Evolutionary conservation across 2,797 vertebrate genomes (phyloP).

Genomic region (Chromobotia macracanthus): DNA sequence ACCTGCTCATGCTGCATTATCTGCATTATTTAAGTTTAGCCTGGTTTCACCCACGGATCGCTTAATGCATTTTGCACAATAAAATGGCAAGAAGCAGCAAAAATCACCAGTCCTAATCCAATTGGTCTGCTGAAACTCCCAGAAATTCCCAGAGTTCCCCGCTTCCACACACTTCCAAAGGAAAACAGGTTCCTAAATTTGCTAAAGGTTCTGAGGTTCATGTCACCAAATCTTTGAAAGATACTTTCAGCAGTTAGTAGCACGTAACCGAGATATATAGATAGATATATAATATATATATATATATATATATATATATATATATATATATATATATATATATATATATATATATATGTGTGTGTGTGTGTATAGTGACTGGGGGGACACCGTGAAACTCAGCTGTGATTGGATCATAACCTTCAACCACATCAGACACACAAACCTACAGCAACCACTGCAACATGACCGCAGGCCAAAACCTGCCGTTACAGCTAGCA

Average conservation of each 20-base stretch:
- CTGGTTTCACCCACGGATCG: neutral
- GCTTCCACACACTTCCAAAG: no score
- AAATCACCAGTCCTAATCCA: neutral
- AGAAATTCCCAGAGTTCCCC: neutral
- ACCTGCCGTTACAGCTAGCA: neutral
- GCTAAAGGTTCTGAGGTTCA: neutral
- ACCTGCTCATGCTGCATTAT: slow-evolving; percentile 2
- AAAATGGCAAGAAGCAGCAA: neutral
- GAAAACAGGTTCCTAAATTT: no score
- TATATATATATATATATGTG: no score
- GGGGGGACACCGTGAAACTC: no score
- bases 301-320: no score
- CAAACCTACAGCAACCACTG: neutral
- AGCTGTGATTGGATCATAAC: neutral
- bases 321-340: no score
- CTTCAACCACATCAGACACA: slow-evolving; percentile 10
- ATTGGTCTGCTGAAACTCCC: neutral
- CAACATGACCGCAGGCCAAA: neutral
- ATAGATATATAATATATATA: no score
- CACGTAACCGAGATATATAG: no score
- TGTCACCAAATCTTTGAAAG: no score
- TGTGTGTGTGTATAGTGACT: no score
- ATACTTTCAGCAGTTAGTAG: no score
- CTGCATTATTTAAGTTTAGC: neutral
- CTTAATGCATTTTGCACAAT: neutral